Evolutionary conservation across 2,888 invertebrate genomes (phyloP).

Genomic region (Hypselothyrea guttata): DNA sequence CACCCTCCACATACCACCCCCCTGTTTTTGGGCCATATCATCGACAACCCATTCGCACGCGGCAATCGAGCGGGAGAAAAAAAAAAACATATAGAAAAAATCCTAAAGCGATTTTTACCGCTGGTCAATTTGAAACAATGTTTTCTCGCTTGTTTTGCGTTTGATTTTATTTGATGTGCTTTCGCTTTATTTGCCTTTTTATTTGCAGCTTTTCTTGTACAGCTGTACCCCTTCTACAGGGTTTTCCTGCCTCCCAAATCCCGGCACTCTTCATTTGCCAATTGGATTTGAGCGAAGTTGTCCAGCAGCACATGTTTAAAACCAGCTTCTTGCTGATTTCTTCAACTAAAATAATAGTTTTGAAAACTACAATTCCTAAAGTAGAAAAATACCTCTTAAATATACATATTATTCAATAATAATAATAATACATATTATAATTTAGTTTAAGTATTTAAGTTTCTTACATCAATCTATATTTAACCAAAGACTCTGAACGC

Average conservation of each 20-base stretch:
- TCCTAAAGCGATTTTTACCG: slow-evolving; percentile 49
- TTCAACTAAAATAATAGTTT: too few species aligned
- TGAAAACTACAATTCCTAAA: too few species aligned
- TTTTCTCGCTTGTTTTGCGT: slow-evolving; percentile 75
- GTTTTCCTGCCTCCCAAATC: background rate
- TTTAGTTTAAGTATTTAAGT: too few species aligned
- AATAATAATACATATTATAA: too few species aligned
- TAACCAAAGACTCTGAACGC: too few species aligned
- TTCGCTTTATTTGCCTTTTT: slow-evolving; percentile 46
- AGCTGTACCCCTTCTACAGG: slow-evolving; percentile 44
- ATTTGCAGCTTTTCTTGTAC: slow-evolving; percentile 17
- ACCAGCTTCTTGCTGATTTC: too few species aligned
- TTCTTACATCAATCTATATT: too few species aligned
- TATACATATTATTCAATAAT: too few species aligned
- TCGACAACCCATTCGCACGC: slow-evolving; percentile 9
- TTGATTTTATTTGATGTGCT: slow-evolving; percentile 72
- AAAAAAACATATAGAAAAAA: too few species aligned
- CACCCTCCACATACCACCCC: background rate
- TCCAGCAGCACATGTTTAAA: too few species aligned
- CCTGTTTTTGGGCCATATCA: background rate
- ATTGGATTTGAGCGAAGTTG: slow-evolving; percentile 55
- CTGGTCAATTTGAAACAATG: slow-evolving; percentile 73
- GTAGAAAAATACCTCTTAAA: too few species aligned
- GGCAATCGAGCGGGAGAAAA: too few species aligned
- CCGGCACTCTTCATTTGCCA: slow-evolving; percentile 37